Percentiles rank a stretch among this genome's conserved stretches.
phyloP scores from a whole-genome alignment of 2,113 vertebrate genomes.

The Petrocephalus microphthalmus region DNA sequence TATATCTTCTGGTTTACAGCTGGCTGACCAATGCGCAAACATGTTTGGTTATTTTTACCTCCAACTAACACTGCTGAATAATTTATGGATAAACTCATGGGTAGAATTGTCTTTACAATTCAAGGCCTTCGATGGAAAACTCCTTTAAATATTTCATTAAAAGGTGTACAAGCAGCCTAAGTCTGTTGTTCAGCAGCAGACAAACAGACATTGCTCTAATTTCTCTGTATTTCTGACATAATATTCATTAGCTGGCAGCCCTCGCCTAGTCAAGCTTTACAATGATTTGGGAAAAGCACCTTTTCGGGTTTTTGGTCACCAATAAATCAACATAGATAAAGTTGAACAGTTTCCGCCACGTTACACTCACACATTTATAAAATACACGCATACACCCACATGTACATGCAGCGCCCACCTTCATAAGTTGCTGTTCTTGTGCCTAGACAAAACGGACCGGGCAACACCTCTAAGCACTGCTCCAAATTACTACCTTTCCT shows the following conservation, averaged over 20 bases:
- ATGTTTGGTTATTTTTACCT: conserved; percentile 30
- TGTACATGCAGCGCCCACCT: background rate
- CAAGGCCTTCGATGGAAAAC: conserved; percentile 33
- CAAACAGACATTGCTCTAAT: background rate
- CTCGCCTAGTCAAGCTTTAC: background rate
- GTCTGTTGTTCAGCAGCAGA: background rate
- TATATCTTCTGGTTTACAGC: conserved; percentile 22
- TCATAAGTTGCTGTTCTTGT: background rate
- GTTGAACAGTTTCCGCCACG: background rate
- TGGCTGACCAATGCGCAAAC: conserved; percentile 23
- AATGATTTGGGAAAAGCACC: background rate
- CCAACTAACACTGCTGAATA: conserved; percentile 38
- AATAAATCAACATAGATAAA: background rate
- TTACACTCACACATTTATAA: background rate
- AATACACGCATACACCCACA: background rate
- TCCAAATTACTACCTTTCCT: background rate
- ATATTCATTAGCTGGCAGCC: background rate
- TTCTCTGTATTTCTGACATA: background rate
- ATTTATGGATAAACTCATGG: conserved; percentile 41
- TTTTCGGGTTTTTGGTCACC: background rate
- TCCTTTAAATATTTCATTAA: conserved; percentile 44
- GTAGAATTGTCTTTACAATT: conserved; percentile 31
- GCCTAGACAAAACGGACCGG: background rate
- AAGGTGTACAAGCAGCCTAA: conserved; percentile 38
- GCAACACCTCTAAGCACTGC: background rate